Evolutionary conservation across 2,113 vertebrate species (phyloP).

Genomic region (Carollia perspicillata): DNA sequence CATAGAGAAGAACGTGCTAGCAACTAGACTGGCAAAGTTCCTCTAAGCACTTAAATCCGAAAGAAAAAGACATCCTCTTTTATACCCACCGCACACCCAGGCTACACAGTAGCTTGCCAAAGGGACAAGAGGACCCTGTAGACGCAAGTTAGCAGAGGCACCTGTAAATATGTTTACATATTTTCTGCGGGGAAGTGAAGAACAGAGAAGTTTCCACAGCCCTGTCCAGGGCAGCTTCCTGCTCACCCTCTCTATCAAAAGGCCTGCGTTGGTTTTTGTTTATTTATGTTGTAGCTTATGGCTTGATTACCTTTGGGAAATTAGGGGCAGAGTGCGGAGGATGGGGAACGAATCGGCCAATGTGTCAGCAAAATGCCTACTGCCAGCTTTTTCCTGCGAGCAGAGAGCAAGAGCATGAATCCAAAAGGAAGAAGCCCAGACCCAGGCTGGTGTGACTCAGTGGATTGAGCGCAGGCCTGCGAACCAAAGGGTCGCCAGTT

Average conservation of each 20-base stretch:
- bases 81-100: not conserved
- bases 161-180: not conserved
- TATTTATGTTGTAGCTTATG: not conserved
- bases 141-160: not conserved
- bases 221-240: not conserved
- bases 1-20: not conserved
- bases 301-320: constrained; percentile 41
- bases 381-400: not conserved
- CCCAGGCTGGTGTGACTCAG: no score
- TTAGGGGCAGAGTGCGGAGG: not conserved
- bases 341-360: constrained; percentile 33
- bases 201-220: not conserved
- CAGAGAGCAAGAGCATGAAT: not conserved
- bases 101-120: not conserved
- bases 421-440: not conserved
- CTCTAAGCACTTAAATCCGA: not conserved
- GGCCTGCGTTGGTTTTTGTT: not conserved
- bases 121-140: not conserved
- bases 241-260: not conserved
- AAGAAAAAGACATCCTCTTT: not conserved
- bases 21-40: not conserved
- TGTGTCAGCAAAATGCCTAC: not conserved
- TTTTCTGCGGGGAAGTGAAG: constrained; percentile 6
- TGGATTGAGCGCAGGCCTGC: no score
- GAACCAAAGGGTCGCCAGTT: no score